These are phyloP conservation scores for Scomber colias DNA, from an alignment of 2,113 vertebrate species.

Conservation along the genomic window DNA sequence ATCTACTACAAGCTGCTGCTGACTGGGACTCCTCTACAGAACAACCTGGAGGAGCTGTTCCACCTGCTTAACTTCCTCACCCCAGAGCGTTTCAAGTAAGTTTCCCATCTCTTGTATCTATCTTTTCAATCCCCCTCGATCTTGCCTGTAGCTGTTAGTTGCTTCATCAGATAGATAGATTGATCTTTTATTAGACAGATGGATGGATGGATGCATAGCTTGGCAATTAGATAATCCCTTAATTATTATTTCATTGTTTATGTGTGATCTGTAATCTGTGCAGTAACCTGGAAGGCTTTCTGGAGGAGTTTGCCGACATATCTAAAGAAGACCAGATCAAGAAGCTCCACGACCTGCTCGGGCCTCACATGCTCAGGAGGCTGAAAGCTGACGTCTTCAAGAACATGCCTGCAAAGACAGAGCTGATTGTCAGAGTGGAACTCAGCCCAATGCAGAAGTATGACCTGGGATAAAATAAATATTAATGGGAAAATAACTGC, in stretches of 20 bases:
- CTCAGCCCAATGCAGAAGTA: slow-evolving; percentile 99
- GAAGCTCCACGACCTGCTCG: slow-evolving; percentile 96
- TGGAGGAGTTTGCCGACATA: slow-evolving; percentile 99
- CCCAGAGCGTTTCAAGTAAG: slow-evolving; percentile 97
- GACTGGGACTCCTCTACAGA: slow-evolving; percentile 97
- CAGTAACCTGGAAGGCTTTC: slow-evolving; percentile 98
- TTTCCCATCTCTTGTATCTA: not conserved
- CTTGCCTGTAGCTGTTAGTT: not conserved
- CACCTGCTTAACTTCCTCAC: slow-evolving; percentile 99
- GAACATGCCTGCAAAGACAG: slow-evolving; percentile 99
- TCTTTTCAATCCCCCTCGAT: not conserved
- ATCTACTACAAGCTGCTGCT: slow-evolving; percentile 99
- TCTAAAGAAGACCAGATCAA: slow-evolving; percentile 99
- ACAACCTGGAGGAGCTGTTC: slow-evolving; percentile 98
- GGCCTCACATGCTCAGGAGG: slow-evolving; percentile 96
- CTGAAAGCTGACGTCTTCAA: slow-evolving; percentile 98
- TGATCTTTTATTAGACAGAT: not conserved
- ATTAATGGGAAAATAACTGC: not conserved
- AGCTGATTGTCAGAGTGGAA: slow-evolving; percentile 97
- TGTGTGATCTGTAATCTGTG: slow-evolving; percentile 6
- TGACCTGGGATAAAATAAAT: slow-evolving; percentile 31
- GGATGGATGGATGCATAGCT: too few species aligned
- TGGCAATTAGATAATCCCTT: too few species aligned
- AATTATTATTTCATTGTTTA: not conserved
- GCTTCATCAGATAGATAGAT: not conserved